Percentiles rank a stretch among this genome's conserved stretches.
These are phyloP conservation scores for Stenopsyche tienmushanensis DNA, from an alignment of 1,140 invertebrate genomes.

Conservation along the genomic window DNA sequence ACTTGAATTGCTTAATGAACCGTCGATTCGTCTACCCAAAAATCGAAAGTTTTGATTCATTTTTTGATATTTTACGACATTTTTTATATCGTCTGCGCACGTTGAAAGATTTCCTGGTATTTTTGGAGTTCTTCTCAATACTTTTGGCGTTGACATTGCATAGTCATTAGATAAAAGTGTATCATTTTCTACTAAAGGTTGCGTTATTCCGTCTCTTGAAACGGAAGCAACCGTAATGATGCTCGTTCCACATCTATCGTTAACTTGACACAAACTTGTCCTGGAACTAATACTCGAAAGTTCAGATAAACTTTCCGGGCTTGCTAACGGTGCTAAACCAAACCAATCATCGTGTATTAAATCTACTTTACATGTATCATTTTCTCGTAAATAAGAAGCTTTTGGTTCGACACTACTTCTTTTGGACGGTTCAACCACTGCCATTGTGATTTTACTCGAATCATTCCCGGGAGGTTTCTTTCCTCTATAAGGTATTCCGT, in stretches of 20 bases:
- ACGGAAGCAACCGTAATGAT: slow-evolving; percentile 39
- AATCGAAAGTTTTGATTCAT: slow-evolving; percentile 56
- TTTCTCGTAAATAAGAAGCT: slow-evolving; percentile 18
- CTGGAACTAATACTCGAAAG: slow-evolving; percentile 67
- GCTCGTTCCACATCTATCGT: slow-evolving; percentile 48
- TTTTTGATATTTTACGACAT: slow-evolving; percentile 60
- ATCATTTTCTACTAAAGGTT: slow-evolving; percentile 21
- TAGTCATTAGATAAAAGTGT: slow-evolving; percentile 43
- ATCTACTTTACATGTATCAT: slow-evolving; percentile 46
- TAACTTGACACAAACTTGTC: slow-evolving; percentile 50
- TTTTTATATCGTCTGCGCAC: slow-evolving; percentile 65
- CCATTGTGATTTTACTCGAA: not conserved
- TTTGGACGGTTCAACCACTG: slow-evolving; percentile 16
- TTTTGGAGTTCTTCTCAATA: slow-evolving; percentile 66
- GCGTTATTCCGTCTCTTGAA: slow-evolving; percentile 38
- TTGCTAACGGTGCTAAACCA: slow-evolving; percentile 75
- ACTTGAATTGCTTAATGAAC: slow-evolving; percentile 51
- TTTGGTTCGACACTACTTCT: slow-evolving; percentile 12
- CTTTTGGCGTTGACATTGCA: slow-evolving; percentile 54
- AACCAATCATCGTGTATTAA: slow-evolving; percentile 65
- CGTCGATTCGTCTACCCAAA: slow-evolving; percentile 44
- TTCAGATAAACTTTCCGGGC: slow-evolving; percentile 82
- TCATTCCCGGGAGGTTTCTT: slow-evolving; percentile 22
- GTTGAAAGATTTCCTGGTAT: slow-evolving; percentile 64
- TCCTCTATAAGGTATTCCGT: slow-evolving; percentile 30